Evolutionary conservation across 2,888 invertebrate genomes (phyloP).

Genomic region (Cataglyphis rosenhaueri): DNA sequence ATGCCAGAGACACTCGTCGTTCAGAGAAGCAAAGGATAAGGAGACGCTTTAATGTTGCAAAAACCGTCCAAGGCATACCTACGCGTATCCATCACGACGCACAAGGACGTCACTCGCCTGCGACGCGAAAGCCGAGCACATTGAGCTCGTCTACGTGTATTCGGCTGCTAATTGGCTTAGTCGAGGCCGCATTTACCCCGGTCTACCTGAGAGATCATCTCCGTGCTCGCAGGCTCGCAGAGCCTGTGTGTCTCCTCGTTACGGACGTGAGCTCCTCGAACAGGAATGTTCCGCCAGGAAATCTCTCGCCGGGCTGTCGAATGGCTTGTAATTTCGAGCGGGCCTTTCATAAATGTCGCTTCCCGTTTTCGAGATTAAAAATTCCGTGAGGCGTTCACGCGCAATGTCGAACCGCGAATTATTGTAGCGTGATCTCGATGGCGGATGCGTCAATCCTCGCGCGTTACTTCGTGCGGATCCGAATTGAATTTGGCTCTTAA

Average conservation of each 20-base stretch:
- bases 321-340: conserved; percentile 41
- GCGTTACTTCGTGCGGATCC: conserved; percentile 4
- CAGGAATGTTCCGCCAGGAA: not conserved
- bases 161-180: conserved; percentile 49
- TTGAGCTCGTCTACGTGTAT: conserved; percentile 34
- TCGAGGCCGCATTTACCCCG: conserved; percentile 42
- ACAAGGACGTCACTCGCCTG: conserved; percentile 16
- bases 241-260: conserved; percentile 22
- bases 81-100: conserved; percentile 43
- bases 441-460: not conserved
- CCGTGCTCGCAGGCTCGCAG: conserved; percentile 6
- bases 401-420: not conserved
- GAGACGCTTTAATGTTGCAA: conserved; percentile 27
- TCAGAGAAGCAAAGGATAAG: conserved; percentile 7
- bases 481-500: conserved; percentile 34
- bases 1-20: conserved; percentile 24
- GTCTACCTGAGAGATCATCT: conserved; percentile 50
- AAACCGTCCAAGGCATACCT: conserved; percentile 38
- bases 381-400: conserved; percentile 11
- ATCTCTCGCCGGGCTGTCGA: conserved; percentile 1
- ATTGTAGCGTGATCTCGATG: not conserved
- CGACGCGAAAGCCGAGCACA: conserved; percentile 37
- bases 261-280: conserved; percentile 14
- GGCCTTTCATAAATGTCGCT: conserved; percentile 53
- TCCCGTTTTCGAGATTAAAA: conserved; percentile 48